These are phyloP conservation scores for Eulemur rubriventer DNA, from an alignment of 2,797 vertebrate genomes.

Conservation along the genomic window DNA sequence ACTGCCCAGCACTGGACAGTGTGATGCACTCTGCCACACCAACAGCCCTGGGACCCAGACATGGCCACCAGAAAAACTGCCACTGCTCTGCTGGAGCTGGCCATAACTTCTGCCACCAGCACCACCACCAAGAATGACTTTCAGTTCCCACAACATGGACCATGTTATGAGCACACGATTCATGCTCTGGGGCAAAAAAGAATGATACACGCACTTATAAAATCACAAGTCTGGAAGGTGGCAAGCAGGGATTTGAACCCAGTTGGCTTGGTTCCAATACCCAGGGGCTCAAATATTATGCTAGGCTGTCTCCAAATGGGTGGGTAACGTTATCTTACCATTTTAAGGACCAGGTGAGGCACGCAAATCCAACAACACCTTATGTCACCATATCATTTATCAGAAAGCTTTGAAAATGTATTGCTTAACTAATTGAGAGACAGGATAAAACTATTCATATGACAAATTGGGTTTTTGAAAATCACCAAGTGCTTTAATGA, in stretches of 20 bases:
- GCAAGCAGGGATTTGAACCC: neutral
- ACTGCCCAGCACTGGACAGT: neutral
- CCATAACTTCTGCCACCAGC: neutral
- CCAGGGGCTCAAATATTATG: neutral
- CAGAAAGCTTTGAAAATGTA: conserved; percentile 30
- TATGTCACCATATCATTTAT: neutral
- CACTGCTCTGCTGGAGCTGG: neutral
- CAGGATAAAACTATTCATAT: neutral
- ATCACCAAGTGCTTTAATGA: conserved; percentile 15
- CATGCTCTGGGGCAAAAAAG: neutral
- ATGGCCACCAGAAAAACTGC: neutral
- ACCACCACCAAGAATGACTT: neutral
- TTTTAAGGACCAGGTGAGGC: neutral
- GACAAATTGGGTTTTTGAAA: conserved; percentile 23
- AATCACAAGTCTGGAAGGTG: neutral
- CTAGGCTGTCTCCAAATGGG: neutral
- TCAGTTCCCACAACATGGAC: neutral
- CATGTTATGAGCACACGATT: neutral
- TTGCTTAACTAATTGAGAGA: conserved; percentile 42
- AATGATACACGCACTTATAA: neutral
- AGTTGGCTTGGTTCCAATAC: neutral
- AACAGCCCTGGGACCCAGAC: neutral
- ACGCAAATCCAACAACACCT: neutral
- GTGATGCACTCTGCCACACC: neutral
- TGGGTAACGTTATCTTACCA: neutral